Conservation (phyloP, 2,113 vertebrate species). For the Hippocampus guttulatus region DNA sequence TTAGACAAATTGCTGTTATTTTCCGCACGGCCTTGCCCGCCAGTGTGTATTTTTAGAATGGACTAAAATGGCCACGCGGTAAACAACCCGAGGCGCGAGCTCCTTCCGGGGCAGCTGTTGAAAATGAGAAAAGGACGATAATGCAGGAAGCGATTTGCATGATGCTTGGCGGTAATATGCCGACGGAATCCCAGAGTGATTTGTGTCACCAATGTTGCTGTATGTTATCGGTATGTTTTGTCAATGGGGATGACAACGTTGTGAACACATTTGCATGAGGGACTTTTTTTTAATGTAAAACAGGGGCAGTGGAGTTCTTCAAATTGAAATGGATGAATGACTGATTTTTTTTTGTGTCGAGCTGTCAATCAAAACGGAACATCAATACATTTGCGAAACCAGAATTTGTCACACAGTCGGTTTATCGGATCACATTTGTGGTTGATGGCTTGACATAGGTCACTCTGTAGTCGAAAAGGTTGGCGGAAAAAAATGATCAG, state of each 20-base stretch:
- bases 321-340: neutral
- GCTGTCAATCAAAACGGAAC: too few relatives aligned
- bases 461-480: constrained; percentile 6
- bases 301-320: neutral
- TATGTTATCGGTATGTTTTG: neutral
- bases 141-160: neutral
- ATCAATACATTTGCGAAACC: neutral
- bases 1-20: neutral
- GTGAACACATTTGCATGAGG: neutral
- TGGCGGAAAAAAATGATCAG: constrained; percentile 8
- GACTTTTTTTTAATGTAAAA: too few relatives aligned
- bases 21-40: neutral
- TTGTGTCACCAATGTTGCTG: neutral
- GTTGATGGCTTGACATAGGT: neutral
- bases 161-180: neutral
- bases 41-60: neutral
- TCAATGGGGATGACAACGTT: neutral
- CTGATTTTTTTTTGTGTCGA: too few relatives aligned
- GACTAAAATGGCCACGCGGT: neutral
- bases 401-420: neutral
- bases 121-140: neutral
- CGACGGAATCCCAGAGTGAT: neutral
- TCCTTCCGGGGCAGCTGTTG: neutral
- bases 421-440: neutral
- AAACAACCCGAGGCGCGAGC: neutral